Evolutionary conservation across 2,113 vertebrate genomes (phyloP).

Genomic region (Malaclemys terrapin): DNA sequence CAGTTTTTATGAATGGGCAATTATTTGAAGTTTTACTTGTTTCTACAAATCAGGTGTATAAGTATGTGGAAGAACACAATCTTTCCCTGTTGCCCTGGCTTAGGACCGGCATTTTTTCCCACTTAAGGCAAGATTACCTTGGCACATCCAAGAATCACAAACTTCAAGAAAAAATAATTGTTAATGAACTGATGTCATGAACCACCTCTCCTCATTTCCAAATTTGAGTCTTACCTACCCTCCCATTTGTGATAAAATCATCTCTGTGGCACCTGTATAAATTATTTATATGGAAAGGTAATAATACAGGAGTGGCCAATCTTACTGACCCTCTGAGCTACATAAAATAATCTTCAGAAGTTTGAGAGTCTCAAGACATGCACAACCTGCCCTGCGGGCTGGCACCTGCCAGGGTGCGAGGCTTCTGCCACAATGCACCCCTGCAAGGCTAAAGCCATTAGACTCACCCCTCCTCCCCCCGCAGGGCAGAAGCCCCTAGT

Average conservation of each 20-base stretch:
- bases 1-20: neutral
- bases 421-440: no score
- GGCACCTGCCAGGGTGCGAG: no score
- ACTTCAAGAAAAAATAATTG: neutral
- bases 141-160: neutral
- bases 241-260: neutral
- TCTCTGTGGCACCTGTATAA: neutral
- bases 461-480: no score
- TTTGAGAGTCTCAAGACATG: no score
- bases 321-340: no score
- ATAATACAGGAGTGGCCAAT: neutral
- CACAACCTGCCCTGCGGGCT: no score
- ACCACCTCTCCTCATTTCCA: neutral
- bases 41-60: neutral
- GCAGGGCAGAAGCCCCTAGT: no score
- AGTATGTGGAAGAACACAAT: neutral
- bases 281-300: neutral
- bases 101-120: neutral
- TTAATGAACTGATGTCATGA: accelerated
- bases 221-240: accelerated
- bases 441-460: no score
- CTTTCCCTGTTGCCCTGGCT: neutral
- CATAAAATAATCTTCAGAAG: no score
- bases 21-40: neutral
- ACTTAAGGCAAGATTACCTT: neutral